Evolutionary conservation across 2,113 vertebrate species (phyloP).

Genomic region (Spilogale gracilis): DNA sequence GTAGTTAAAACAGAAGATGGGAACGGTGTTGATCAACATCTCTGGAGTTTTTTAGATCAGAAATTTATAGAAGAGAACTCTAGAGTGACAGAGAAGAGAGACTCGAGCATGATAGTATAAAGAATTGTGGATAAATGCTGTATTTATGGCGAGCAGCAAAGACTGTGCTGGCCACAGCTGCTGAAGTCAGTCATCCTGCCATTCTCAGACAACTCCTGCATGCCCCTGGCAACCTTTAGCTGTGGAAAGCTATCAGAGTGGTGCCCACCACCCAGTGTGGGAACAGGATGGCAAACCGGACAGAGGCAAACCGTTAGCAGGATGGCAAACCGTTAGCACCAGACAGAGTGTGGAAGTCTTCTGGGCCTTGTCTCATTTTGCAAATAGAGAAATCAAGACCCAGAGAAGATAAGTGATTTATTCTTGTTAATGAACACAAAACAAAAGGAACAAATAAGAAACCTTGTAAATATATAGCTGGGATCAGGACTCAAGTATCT

Average conservation of each 20-base stretch:
- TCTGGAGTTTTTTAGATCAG: not conserved
- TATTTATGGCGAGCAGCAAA: not conserved
- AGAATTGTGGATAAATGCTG: not conserved
- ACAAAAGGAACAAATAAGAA: not conserved
- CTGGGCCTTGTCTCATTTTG: not conserved
- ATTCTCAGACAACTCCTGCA: not conserved
- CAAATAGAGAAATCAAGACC: not conserved
- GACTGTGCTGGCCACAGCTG: not conserved
- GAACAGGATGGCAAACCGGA: not conserved
- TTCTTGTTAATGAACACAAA: not conserved
- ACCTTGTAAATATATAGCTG: not conserved
- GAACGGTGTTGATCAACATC: not conserved
- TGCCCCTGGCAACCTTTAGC: not conserved
- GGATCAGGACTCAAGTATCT: not conserved
- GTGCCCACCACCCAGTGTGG: fast-evolving
- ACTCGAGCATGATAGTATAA: not conserved
- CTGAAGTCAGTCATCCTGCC: fast-evolving
- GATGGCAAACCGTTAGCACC: not conserved
- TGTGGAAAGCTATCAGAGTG: not conserved
- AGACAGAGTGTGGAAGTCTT: fast-evolving
- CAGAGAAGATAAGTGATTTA: not conserved
- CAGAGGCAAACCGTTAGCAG: not conserved
- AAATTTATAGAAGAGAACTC: not conserved
- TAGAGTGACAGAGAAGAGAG: not conserved
- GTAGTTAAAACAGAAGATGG: not conserved